Evolutionary conservation across 2,113 vertebrate species (phyloP), one percentile per base, ranked within the genome.

Genomic region (Polyodon spathula): DNA sequence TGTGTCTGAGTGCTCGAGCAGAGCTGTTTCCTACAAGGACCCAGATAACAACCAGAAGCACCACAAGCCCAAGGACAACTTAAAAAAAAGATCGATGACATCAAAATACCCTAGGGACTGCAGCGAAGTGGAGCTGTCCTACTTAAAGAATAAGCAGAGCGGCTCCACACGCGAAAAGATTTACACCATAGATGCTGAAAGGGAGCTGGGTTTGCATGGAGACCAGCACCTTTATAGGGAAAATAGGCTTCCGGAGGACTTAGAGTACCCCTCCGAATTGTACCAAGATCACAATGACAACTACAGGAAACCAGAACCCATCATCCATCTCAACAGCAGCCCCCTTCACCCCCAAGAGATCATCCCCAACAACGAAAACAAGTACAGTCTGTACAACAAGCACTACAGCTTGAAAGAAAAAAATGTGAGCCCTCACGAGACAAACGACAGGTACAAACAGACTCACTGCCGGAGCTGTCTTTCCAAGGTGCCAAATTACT

Each of bases 391-490:
- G 56, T 95, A 90, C 70, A 73, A 86, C 62, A 97, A 97, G 81
- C 93, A 93, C 78, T 95, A 93, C 71, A 86, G 67, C 67, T 58
- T 89, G n/a, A n/a, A n/a, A n/a, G n/a, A n/a, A n/a, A n/a, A n/a
- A 64, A 97, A 90, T 60, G 12, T 90, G 62, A 84, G 93, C 42
- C 81, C 85, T 4, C 86, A 80, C 1, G 96, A 97, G 73, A 79
- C 85, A 59, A 93, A 93, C 0, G 95, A 98, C 46, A 89, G 90
- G 14, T 92, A 89, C 72, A 87, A 93, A 59, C 93, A 94, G 81
- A 97, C 94, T 0, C 96, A 98, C 70, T 98, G 96, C 78, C 84
- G 96, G 55, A 93, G 94, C 72, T 98, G 96, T 76, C 91, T 98
- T 58, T 95, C 94, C 58, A 93, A 92, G 72, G 76, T 98, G 75